Evolutionary conservation across 2,113 vertebrate genomes (phyloP).

Genomic region (Monopterus albus): DNA sequence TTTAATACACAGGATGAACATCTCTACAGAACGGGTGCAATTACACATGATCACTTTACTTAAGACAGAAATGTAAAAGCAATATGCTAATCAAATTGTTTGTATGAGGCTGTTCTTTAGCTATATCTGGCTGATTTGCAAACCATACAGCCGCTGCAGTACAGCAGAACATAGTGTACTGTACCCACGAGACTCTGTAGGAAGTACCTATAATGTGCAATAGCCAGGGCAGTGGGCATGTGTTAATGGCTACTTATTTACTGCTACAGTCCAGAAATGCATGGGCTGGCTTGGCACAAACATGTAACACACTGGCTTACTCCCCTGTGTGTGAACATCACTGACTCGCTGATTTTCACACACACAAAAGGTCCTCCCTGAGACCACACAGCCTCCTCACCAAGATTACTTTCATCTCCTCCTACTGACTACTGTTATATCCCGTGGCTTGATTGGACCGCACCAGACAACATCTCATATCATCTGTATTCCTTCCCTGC

Average conservation of each 20-base stretch:
- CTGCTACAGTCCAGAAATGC: slow-evolving; percentile 39
- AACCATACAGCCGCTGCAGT: slow-evolving; percentile 19
- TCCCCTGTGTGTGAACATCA: too few species aligned
- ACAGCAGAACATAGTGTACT: slow-evolving; percentile 49
- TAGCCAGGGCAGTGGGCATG: slow-evolving; percentile 27
- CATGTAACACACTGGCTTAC: slow-evolving; percentile 16
- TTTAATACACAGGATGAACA: slow-evolving; percentile 30
- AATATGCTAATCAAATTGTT: slow-evolving; percentile 53
- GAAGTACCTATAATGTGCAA: slow-evolving; percentile 55
- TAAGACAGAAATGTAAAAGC: slow-evolving; percentile 37
- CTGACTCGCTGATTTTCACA: slow-evolving; percentile 22
- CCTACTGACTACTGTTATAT: slow-evolving; percentile 76
- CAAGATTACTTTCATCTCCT: slow-evolving; percentile 77
- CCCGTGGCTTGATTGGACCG: slow-evolving; percentile 79
- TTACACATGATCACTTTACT: slow-evolving; percentile 46
- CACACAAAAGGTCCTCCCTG: slow-evolving; percentile 33
- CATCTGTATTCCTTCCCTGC: slow-evolving; percentile 52
- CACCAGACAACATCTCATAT: slow-evolving; percentile 70
- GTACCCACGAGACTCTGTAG: slow-evolving; percentile 59
- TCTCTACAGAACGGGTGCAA: slow-evolving; percentile 42
- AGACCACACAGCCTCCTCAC: slow-evolving; percentile 71
- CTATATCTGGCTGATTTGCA: slow-evolving; percentile 52
- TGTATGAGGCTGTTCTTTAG: slow-evolving; percentile 36
- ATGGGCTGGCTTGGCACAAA: slow-evolving; percentile 34
- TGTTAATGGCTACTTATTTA: slow-evolving; percentile 49